Evolutionary conservation across 2,797 vertebrate species (phyloP).

Genomic region (Syngnathus acus): DNA sequence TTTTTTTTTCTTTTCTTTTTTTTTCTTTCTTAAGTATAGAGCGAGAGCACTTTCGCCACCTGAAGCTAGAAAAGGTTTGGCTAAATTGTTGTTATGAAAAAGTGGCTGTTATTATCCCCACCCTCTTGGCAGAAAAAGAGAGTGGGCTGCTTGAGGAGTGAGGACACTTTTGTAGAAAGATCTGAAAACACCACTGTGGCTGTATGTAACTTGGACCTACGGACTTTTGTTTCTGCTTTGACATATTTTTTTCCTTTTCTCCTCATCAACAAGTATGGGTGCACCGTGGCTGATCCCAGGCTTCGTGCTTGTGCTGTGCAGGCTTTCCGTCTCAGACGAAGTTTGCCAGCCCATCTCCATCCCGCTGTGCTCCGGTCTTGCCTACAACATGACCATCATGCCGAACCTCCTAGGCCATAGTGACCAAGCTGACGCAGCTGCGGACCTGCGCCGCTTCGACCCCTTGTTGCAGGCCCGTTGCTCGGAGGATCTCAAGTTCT

Average conservation of each 20-base stretch:
- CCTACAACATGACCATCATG: slow-evolving; percentile 93
- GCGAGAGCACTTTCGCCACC: not conserved
- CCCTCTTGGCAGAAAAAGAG: slow-evolving; percentile 28
- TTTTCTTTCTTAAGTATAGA: not conserved
- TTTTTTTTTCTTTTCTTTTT: too few species aligned
- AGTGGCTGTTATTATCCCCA: not conserved
- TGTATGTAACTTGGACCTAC: not conserved
- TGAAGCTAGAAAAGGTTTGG: not conserved
- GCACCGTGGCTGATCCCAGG: slow-evolving; percentile 53
- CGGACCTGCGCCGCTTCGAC: slow-evolving; percentile 90
- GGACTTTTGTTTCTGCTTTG: slow-evolving; percentile 34
- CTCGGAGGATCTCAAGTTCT: slow-evolving; percentile 87
- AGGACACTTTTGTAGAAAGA: slow-evolving; percentile 62
- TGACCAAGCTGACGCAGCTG: slow-evolving; percentile 87
- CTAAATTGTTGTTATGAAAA: not conserved
- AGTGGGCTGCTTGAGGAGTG: slow-evolving; percentile 51
- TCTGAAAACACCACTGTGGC: slow-evolving; percentile 58
- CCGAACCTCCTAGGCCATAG: slow-evolving; percentile 90
- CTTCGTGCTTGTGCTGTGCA: slow-evolving; percentile 52
- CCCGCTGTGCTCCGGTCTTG: slow-evolving; percentile 87
- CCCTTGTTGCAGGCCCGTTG: slow-evolving; percentile 89
- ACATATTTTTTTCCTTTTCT: slow-evolving; percentile 19
- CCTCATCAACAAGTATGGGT: slow-evolving; percentile 61
- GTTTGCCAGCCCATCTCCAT: slow-evolving; percentile 93
- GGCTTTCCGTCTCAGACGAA: slow-evolving; percentile 51